Evolutionary conservation across 1,140 invertebrate genomes (phyloP), one percentile per base, ranked within the genome.

Genomic region (Leptinotarsa defecta): DNA sequence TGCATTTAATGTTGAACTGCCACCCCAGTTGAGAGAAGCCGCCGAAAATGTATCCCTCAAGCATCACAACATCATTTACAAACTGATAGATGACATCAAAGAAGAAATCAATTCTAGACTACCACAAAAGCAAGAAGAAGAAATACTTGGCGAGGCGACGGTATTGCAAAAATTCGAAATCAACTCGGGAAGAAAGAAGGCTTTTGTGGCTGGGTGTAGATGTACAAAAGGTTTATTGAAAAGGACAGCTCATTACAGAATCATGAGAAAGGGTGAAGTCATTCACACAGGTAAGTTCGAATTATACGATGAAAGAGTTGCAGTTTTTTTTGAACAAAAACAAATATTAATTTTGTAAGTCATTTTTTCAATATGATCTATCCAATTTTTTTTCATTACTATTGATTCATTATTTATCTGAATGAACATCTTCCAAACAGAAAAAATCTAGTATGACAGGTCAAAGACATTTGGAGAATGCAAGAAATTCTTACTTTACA

Each of bases 31-130:
- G 0, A 78, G 85, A 77, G 79, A 87, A 15, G 13, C 76, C 6
- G 90, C 91, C 0, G 87, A 87, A 20, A 85, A 88, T 15, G 87
- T 97, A 17, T 64, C 81, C 2, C 87, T 98, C 64, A 91, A 90
- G 80, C 79, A 88, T 52, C 91, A 91, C 84, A 97, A 97, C 86
- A 90, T 99, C 13, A 98, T 99, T 78, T 98, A 98, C 86, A 93
- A 93, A 80, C 86, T 98, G 61, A 90, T 98, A 13, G 96, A 98
- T 83, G 93, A 96, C 86, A 82, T 99, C 0, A 95, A 95, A 83
- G 87, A 90, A 68, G 92, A 96, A 86, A 90, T 98, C 20, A 93
- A 89, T 79, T 86, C 84, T n/a, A 87, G 89, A 81, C 86, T 98
- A 79, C 96, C 96, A 1, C 77, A 85, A 20, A 82, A 90, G 64